These are phyloP conservation scores for Phenacoccus solenopsis DNA, from an alignment of 1,140 invertebrate genomes.

Conservation along the genomic window DNA sequence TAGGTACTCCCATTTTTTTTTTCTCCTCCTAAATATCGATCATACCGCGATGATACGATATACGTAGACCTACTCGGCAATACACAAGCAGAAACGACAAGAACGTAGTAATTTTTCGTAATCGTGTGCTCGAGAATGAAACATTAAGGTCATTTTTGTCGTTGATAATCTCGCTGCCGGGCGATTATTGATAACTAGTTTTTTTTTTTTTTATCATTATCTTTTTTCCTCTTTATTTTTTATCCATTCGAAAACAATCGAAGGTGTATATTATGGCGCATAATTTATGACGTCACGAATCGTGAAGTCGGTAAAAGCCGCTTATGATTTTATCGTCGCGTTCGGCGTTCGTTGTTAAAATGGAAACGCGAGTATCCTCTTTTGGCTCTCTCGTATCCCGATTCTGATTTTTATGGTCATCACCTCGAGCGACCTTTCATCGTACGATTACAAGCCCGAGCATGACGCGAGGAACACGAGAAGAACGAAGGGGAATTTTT, in stretches of 20 bases:
- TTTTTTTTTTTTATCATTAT: not conserved
- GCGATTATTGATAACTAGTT: conserved; percentile 10
- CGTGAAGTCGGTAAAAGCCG: conserved; percentile 5
- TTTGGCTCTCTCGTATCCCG: not conserved
- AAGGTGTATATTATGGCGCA: conserved; percentile 13
- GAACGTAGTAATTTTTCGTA: not conserved
- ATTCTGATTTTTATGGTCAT: not conserved
- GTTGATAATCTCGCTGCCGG: conserved; percentile 8
- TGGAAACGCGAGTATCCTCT: not conserved
- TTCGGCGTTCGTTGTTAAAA: not conserved
- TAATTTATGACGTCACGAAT: conserved; percentile 16
- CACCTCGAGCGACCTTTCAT: conserved; percentile 1
- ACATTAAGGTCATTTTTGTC: conserved; percentile 14
- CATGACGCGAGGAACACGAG: too few relatives aligned
- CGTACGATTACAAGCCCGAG: not conserved
- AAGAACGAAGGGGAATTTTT: too few relatives aligned
- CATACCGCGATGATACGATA: not conserved
- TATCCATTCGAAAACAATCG: conserved; percentile 7
- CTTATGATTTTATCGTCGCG: conserved; percentile 7
- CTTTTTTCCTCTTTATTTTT: not conserved
- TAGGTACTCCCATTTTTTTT: too few relatives aligned
- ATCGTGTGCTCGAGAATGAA: not conserved
- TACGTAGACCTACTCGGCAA: not conserved
- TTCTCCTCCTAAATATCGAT: too few relatives aligned
- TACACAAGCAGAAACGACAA: not conserved